Evolutionary conservation across 1,140 invertebrate genomes (phyloP), one percentile per base, ranked within the genome.

Genomic region (Potamilus streckersoni): DNA sequence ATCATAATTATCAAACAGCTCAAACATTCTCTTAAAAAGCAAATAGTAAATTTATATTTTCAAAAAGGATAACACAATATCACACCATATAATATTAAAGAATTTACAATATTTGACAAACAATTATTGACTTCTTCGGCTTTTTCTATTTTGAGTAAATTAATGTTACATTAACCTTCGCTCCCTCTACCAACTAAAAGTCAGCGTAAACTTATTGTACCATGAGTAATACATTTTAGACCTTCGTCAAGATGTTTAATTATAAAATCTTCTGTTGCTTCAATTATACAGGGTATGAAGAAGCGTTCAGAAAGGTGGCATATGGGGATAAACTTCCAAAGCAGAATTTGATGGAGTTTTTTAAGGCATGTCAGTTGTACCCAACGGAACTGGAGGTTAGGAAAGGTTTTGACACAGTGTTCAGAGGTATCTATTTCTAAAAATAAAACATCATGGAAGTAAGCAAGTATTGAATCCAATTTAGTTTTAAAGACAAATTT

Each of bases 301-400:
- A 71, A 12, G 70, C 62, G 17, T 85, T 84, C 71, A 76, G 81
- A 38, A 62, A 75, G 56, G 69, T 82, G 58, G 65, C 76, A 31
- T 69, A 74, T 16, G 72, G 66, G 20, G 79, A 76, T 19, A 82
- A 81, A 55, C 71, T 86, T 6, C 69, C 71, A 63, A 79, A 82
- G 62, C 68, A 79, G n/a, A 76, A 84, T 38, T 64, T 86, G 11
- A 66, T 66, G 57, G 65, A 74, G 20, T 86, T 83, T 66, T 81
- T 86, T 57, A 77, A 75, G 6, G 71, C 38, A 13, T 85, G 83
- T 63, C 79, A 78, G 31, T 78, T 84, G n/a, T 83, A 75, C 70
- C 84, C 84, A 0, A 82, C 83, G 15, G 79, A 82, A 23, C 68
- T 74, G 8, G 84, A 86, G 57, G 74, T 86, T n/a, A 74, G 71